Evolutionary conservation across 2,888 invertebrate species (phyloP), one percentile per base, ranked within the genome.

Genomic region (Oxyteleia sp.): DNA sequence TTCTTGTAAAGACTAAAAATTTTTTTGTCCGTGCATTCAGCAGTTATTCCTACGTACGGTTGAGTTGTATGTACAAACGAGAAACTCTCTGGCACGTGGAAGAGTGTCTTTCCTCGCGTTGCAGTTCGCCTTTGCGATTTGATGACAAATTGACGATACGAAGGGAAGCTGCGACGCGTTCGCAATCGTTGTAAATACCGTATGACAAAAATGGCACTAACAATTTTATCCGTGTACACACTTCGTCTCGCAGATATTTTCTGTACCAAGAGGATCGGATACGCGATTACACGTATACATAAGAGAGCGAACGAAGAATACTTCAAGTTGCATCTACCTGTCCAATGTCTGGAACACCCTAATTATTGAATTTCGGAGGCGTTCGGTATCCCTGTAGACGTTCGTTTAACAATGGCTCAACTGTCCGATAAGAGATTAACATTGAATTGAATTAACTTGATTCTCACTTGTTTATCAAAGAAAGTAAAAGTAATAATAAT

Each of bases 261-360:
- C 71, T 84, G 84, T 81, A 81, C 81, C 55, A 61, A 81, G 45
- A 68, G 66, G 45, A 66, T 63, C 53, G 41, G 64, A 26, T 41
- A 23, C 41, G 59, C 45, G 51, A 68, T 26, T 49, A 63, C 13
- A 49, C 29, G 55, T 84, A 61, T 76, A 78, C 29, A 76, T 81
- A 76, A 79, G 63, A 81, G 49, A 71, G 66, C 69, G 81, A 81
- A 68, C 64, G 81, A 84, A 74, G 61, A 71, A 71, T 47, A 51
- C 84, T 75, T 84, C 76, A 59, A 72, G 71, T 80, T 87, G 83
- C 84, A 86, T 84, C 82, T 84, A 82, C 85, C 86, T 88, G 86
- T 90, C 88, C 90, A 91, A 87, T 92, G 93, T 93, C 93, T 93
- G 93, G 93, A 93, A 93, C 93, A 91, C 88, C 93, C 93, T 93